These are phyloP conservation scores for Drosophila acutilabella DNA, from an alignment of 2,888 invertebrate species.

Conservation along the genomic window DNA sequence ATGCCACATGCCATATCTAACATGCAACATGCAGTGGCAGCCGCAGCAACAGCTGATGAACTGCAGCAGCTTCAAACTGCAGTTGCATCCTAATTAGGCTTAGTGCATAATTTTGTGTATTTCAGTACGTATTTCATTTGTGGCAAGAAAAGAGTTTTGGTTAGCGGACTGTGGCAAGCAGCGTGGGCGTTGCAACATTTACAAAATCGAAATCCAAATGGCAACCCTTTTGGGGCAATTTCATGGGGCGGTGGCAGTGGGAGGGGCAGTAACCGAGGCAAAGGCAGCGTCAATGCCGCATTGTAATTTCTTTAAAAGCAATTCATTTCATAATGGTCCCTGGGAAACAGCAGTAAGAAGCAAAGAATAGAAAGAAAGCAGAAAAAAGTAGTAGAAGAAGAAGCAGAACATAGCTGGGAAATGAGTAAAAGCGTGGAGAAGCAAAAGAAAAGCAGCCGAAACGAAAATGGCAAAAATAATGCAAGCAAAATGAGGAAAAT, in stretches of 20 bases:
- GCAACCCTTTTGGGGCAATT: slow-evolving; percentile 48
- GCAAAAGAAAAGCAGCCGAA: slow-evolving; percentile 51
- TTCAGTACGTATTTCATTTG: not conserved
- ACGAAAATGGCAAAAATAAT: slow-evolving; percentile 71
- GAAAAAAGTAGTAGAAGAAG: slow-evolving; percentile 26
- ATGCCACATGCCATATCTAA: slow-evolving; percentile 14
- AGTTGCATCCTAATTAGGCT: slow-evolving; percentile 33
- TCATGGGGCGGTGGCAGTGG: slow-evolving; percentile 7
- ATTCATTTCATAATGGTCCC: slow-evolving; percentile 80
- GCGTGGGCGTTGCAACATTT: slow-evolving; percentile 24
- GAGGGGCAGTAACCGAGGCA: not conserved
- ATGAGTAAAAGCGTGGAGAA: slow-evolving; percentile 18
- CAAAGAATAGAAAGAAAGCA: slow-evolving; percentile 10
- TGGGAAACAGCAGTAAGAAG: slow-evolving; percentile 35
- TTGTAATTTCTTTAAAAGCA: slow-evolving; percentile 83
- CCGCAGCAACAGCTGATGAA: slow-evolving; percentile 38
- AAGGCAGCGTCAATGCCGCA: slow-evolving; percentile 54
- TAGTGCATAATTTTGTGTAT: not conserved
- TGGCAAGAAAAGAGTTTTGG: not conserved
- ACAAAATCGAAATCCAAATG: slow-evolving; percentile 49
- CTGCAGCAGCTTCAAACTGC: slow-evolving; percentile 11
- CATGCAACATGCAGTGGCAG: slow-evolving; percentile 9
- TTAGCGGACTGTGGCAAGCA: not conserved
- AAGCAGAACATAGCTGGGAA: slow-evolving; percentile 49
- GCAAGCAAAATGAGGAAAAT: slow-evolving; percentile 57